phyloP scores from a whole-genome alignment of 2,888 invertebrate genomes.

The Sipunculus nudus region DNA sequence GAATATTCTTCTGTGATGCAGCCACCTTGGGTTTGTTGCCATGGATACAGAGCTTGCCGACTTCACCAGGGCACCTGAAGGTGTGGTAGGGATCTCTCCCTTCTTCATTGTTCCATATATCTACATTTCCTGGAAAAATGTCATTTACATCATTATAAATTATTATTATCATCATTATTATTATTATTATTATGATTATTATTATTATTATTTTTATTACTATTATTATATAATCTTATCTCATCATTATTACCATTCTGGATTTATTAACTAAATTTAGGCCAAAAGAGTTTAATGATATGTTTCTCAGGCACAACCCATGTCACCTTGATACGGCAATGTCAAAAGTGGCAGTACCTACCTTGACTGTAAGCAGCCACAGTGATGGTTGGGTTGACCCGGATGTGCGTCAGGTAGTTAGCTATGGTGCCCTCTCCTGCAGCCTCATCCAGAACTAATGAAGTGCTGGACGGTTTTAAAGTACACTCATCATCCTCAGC shows the following conservation, averaged over 20 bases:
- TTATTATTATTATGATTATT: too few relatives aligned
- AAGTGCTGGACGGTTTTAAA: slow-evolving; percentile 53
- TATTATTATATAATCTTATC: too few relatives aligned
- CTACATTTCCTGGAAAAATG: slow-evolving; percentile 49
- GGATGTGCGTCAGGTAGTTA: slow-evolving; percentile 48
- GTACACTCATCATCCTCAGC: slow-evolving; percentile 42
- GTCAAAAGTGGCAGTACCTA: slow-evolving; percentile 26
- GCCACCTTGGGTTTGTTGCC: too few relatives aligned
- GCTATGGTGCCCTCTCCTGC: slow-evolving; percentile 46
- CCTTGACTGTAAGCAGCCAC: slow-evolving; percentile 57
- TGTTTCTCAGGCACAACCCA: background rate
- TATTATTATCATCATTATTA: too few relatives aligned
- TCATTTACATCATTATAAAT: too few relatives aligned
- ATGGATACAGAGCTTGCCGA: too few relatives aligned
- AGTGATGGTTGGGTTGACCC: slow-evolving; percentile 42
- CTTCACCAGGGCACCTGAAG: too few relatives aligned
- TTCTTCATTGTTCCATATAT: slow-evolving; percentile 52
- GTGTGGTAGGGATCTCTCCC: slow-evolving; percentile 41
- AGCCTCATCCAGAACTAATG: slow-evolving; percentile 47
- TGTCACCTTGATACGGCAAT: background rate
- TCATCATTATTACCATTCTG: too few relatives aligned
- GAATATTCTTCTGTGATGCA: too few relatives aligned
- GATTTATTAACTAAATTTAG: too few relatives aligned
- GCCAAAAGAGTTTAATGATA: too few relatives aligned
- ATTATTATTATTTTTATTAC: too few relatives aligned